Evolutionary conservation across 2,797 vertebrate genomes (phyloP), one percentile per base, ranked within the genome.

Genomic region (Mallotus villosus): DNA sequence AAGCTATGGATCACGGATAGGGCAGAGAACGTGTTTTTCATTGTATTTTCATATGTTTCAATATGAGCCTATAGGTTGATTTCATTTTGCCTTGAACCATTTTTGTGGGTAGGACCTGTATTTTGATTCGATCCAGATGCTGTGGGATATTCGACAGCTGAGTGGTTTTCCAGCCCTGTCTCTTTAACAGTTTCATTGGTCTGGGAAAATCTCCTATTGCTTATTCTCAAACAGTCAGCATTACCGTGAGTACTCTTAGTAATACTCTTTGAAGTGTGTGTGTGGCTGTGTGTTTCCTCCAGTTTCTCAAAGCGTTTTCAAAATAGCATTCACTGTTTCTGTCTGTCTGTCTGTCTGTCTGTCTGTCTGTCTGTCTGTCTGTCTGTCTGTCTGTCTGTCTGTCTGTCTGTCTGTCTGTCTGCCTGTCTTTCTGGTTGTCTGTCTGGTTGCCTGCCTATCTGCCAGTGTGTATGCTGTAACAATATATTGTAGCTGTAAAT

Each of bases 111-210:
- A 70, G 22, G 19, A 41, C n/a, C 32, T 34, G 65, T 21, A 71
- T 51, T 65, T 73, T 69, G 37, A 74, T 80, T 59, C 58, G 27
- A 75, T 81, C 81, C 75, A 80, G 67, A 84, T 80, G 75, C 34
- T 67, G 63, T 2, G 21, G 24, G 14, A 66, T 66, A 16, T 63
- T 49, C 22, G 2, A 64, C 51, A 41, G 63, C 34, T 11, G 63
- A 25, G 37, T 14, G 63, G 41, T 46, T 46, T 65, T 66, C 64
- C 64, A 75, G 72, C 25, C 41, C 37, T 59, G 59, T 53, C 27
- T 53, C 34, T 70, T 73, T 51, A 78, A 67, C 63, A 69, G 32
- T 12, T 14, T 41, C 66, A 67, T 59, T 70, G 60, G 55, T 65
- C 55, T 21, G 21, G 57, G 68, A 73, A 14, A 65, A 46, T 49